Evolutionary conservation across 1,140 invertebrate genomes (phyloP).

Genomic region (Drosophila yakuba): DNA sequence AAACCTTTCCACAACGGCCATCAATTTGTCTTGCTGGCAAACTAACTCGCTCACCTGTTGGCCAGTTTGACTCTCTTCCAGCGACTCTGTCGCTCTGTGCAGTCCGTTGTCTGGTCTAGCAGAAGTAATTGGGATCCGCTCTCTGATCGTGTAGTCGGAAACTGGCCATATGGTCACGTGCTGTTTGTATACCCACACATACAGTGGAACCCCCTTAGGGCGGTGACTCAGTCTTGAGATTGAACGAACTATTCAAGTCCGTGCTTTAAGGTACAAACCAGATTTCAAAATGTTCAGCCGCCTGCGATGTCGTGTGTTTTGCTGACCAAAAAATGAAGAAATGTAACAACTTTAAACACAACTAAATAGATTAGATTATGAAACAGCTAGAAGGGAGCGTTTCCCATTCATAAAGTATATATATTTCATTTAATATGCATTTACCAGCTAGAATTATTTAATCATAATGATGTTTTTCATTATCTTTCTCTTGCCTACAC

Average conservation of each 20-base stretch:
- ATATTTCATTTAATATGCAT: too few relatives aligned
- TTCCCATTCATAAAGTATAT: too few relatives aligned
- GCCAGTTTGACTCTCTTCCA: background rate
- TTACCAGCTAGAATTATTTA: background rate
- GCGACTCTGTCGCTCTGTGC: constrained; percentile 3
- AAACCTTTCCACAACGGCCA: constrained; percentile 73
- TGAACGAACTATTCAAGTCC: too few relatives aligned
- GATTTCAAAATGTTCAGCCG: too few relatives aligned
- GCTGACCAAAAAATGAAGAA: too few relatives aligned
- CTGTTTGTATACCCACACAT: constrained; percentile 3
- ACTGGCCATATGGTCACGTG: constrained; percentile 48
- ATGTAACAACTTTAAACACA: too few relatives aligned
- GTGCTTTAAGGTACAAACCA: too few relatives aligned
- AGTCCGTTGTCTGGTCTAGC: constrained; percentile 30
- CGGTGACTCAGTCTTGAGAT: too few relatives aligned
- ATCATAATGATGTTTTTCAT: background rate
- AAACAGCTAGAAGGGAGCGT: too few relatives aligned
- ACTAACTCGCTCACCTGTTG: constrained; percentile 58
- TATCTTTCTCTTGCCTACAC: background rate
- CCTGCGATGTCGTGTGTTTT: too few relatives aligned
- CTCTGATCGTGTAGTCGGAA: constrained; percentile 19
- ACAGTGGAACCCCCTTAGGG: constrained; percentile 2
- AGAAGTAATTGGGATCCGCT: constrained; percentile 43
- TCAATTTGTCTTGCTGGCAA: constrained; percentile 80
- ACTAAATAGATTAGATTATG: too few relatives aligned